Conservation (phyloP, 2,113 vertebrate species). For the Ophiodon elongatus region DNA sequence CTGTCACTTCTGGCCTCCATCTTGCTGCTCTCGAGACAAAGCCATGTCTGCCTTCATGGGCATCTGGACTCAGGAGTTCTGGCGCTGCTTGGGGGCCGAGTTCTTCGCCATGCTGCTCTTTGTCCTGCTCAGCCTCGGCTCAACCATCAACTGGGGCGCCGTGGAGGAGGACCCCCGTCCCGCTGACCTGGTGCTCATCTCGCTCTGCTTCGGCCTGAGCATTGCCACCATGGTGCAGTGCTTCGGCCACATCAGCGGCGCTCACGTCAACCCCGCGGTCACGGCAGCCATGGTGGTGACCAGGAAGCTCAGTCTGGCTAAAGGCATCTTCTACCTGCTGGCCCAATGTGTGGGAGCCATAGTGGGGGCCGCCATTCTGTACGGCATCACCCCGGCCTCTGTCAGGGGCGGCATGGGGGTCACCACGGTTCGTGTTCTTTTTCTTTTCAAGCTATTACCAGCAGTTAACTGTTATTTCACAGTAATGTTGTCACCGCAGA, state of each 20-base stretch:
- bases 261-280: slow-evolving; percentile 92
- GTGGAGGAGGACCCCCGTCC: slow-evolving; percentile 81
- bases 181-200: slow-evolving; percentile 90
- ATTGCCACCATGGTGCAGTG: slow-evolving; percentile 93
- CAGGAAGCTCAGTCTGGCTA: slow-evolving; percentile 90
- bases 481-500: neutral
- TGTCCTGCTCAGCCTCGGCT: slow-evolving; percentile 90
- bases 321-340: slow-evolving; percentile 89
- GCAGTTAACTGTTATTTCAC: neutral
- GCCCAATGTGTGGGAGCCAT: slow-evolving; percentile 92
- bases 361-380: slow-evolving; percentile 88
- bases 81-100: slow-evolving; percentile 90
- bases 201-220: slow-evolving; percentile 93
- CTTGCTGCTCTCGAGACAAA: slow-evolving; percentile 70
- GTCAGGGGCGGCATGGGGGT: slow-evolving; percentile 89
- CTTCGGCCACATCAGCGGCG: slow-evolving; percentile 92
- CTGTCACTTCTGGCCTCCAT: neutral
- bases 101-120: slow-evolving; percentile 92
- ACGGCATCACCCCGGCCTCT: slow-evolving; percentile 87
- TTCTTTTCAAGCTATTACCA: neutral
- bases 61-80: slow-evolving; percentile 93
- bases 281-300: slow-evolving; percentile 92
- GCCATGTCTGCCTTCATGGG: slow-evolving; percentile 92
- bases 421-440: slow-evolving; percentile 82
- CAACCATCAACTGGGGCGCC: slow-evolving; percentile 89